Base-by-base conservation (phyloP, 2,113 vertebrate species). In the Percopsis transmontana region DNA sequence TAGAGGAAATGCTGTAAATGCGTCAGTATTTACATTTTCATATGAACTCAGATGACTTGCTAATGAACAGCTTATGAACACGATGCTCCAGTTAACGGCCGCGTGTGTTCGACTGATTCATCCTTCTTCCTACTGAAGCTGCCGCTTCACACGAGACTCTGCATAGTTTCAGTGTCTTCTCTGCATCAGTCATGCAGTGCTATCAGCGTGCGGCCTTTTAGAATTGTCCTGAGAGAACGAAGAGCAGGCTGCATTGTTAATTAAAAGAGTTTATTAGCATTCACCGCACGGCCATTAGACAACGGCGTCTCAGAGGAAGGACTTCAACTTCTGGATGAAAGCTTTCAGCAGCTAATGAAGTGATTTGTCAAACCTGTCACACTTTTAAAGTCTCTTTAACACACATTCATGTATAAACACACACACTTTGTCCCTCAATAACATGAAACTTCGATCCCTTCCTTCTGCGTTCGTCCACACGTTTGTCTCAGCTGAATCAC, bases 151-250 rank as follows among this genome's bases (percentile, higher is more conserved):
- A 23, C 45, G 38, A 18, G 66, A 71, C 66, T 19, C 10, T 18
- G 19, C 23, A 55, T 52, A 18, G 39, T 1, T 53, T 66, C 50
- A 14, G 2, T 21, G 4, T 15, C 58, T 55, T 55, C 69, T 12
- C 23, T 2, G 15, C 78, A 81, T 84, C 20, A 11, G 77, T 84
- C 81, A 74, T 21, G 47, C 33, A 51, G 71, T 70, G 77, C 72
- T 56, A 76, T 44, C 66, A 33, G 11, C 8, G 42, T 39, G 9
- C 0, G 8, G 1, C 20, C 50, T 40, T 45, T 66, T 62, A 74
- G 64, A 68, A 20, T 58, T 58, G 59, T 48, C 64, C 62, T 67
- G 48, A 18, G 9, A n/a, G 47, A 47, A 24, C 27, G n/a, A 18
- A 7, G 27, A 33, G 50, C 33, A 42, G 33, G 19, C 27, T 58